phyloP scores from a whole-genome alignment of 2,797 vertebrate genomes.

The Salmo trutta region DNA sequence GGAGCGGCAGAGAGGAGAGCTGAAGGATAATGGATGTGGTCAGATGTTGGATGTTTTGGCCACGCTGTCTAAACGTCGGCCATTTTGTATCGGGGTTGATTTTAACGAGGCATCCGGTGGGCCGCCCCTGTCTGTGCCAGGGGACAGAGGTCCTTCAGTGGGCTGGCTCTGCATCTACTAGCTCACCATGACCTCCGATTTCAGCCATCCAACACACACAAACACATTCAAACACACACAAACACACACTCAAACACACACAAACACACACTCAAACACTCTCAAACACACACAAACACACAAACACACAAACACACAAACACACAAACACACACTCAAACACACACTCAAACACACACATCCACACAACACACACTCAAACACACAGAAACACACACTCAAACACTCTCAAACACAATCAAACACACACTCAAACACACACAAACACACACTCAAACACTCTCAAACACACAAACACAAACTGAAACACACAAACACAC shows the following conservation, averaged over 20 bases:
- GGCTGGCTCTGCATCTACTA: not conserved
- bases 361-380: not conserved
- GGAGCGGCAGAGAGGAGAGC: not conserved
- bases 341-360: not conserved
- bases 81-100: slow-evolving; percentile 13
- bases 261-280: not conserved
- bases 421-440: not conserved
- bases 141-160: slow-evolving; percentile 19
- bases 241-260: not conserved
- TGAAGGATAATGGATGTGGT: slow-evolving; percentile 19
- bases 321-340: not conserved
- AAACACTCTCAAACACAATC: not conserved
- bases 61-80: not conserved
- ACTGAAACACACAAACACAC: not conserved
- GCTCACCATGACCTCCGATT: not conserved
- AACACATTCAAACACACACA: not conserved
- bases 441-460: not conserved
- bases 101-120: not conserved
- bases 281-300: not conserved
- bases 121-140: slow-evolving; percentile 22
- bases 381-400: not conserved
- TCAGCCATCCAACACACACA: not conserved
- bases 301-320: not conserved
- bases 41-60: slow-evolving; percentile 22
- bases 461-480: not conserved